These are phyloP conservation scores for Fringilla coelebs DNA, from an alignment of 2,797 vertebrate species.

Conservation along the genomic window DNA sequence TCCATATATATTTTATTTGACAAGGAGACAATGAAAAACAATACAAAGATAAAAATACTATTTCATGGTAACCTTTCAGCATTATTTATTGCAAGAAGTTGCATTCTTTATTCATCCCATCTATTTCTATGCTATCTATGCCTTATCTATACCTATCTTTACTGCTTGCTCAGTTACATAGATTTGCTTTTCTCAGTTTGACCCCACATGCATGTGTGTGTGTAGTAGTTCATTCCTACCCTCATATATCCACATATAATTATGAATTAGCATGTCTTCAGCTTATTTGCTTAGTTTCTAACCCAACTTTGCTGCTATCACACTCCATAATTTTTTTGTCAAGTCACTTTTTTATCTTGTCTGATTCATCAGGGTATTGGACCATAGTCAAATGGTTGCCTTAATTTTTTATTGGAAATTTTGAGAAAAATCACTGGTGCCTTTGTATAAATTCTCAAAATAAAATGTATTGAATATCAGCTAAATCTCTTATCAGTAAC, in stretches of 20 bases:
- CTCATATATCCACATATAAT: neutral
- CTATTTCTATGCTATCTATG: neutral
- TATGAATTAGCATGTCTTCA: neutral
- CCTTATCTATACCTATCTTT: neutral
- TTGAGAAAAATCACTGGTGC: neutral
- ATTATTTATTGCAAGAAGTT: neutral
- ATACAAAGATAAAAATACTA: neutral
- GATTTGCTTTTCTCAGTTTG: neutral
- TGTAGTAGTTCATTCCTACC: neutral
- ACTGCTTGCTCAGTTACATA: neutral
- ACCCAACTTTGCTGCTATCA: accelerated
- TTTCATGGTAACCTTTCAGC: neutral
- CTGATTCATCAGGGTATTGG: neutral
- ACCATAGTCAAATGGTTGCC: neutral
- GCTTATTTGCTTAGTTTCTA: neutral
- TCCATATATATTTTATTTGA: neutral
- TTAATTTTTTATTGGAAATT: neutral
- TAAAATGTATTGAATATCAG: neutral
- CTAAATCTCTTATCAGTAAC: neutral
- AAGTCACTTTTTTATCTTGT: neutral
- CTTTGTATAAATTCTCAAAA: neutral
- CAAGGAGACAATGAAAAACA: neutral
- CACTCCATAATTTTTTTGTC: neutral
- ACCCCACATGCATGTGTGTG: accelerated
- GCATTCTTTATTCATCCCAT: neutral